Evolutionary conservation across 2,888 invertebrate species (phyloP).

Genomic region (Aleiodes leptofemur): DNA sequence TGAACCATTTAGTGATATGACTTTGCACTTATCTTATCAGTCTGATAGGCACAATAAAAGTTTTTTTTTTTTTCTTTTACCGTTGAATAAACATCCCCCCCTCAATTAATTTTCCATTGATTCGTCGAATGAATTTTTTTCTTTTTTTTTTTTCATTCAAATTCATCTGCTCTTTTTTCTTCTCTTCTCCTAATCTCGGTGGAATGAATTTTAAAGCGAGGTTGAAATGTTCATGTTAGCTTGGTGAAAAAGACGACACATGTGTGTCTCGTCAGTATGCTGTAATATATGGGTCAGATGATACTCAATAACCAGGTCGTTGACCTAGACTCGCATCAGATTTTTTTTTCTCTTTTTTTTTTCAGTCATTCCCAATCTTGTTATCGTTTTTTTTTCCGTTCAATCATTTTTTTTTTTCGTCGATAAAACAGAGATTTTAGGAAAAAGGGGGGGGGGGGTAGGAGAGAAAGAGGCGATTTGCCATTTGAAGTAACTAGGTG

Average conservation of each 20-base stretch:
- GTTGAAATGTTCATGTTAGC: not conserved
- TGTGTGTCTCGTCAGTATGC: slow-evolving; percentile 45
- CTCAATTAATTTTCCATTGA: no score
- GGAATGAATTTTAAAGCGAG: slow-evolving; percentile 12
- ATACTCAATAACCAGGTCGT: slow-evolving; percentile 65
- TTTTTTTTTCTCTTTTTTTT: not conserved
- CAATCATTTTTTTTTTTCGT: not conserved
- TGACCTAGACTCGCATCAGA: slow-evolving; percentile 40
- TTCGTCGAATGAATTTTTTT: not conserved
- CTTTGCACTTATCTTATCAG: slow-evolving; percentile 19
- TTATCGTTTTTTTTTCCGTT: not conserved
- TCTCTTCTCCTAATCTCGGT: no score
- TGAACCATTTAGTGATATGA: not conserved
- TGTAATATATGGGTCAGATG: slow-evolving; percentile 67
- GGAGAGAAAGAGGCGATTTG: no score
- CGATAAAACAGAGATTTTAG: no score
- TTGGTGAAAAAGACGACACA: slow-evolving; percentile 30
- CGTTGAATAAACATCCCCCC: slow-evolving; percentile 5
- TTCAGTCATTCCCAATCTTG: not conserved
- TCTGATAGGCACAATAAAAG: not conserved
- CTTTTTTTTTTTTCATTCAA: not conserved
- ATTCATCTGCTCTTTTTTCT: no score
- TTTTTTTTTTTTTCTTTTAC: no score
- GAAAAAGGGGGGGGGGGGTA: no score
- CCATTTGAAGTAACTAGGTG: no score